Evolutionary conservation across 2,888 invertebrate genomes (phyloP), one percentile per base, ranked within the genome.

Genomic region (Isoperla grammatica): DNA sequence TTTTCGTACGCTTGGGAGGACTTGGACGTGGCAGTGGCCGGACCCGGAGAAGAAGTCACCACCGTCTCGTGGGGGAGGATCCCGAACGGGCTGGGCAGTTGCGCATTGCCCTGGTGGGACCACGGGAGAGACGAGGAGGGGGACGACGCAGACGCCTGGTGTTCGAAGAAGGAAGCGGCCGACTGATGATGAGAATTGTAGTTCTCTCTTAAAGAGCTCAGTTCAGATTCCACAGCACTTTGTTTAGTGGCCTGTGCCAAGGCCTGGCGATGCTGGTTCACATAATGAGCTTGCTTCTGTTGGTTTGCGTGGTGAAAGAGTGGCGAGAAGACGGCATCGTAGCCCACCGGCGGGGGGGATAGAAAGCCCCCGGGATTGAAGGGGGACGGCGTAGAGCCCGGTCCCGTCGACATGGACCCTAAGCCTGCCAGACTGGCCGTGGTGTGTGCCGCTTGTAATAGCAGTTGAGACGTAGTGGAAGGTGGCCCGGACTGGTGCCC

Each of bases 301-400:
- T 86, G 81, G 66, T 83, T 85, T 57, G 85, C 83, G 78, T 87
- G 88, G 73, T 90, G 90, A 75, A 90, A 90, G 64, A 90, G 75
- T 63, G 90, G 90, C 66, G 87, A 85, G 72, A 91, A 90, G 60
- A 90, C 88, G 67, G 86, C 82, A 73, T 90, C 90, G 74, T 90
- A 91, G 67, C 85, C 85, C 62, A 88, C 88, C 40, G 87, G 81
- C 61, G 87, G 84, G 50, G 87, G 85, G 49, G 88, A 84, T 45
- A 90, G 76, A 72, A 89, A 89, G 66, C 86, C 83, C 67, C 85
- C 85, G 50, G 87, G 84, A 71, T 83, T 84, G 70, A 84, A 84
- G 1, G 83, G 81, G 61, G 85, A 82, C 62, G 84, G 83, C 57
- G 81, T 78, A 61, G 82, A 78, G 29, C 61, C 61, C 46, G 61